These are phyloP conservation scores for Poeciliopsis retropinna DNA, from an alignment of 2,113 vertebrate genomes.

Conservation along the genomic window DNA sequence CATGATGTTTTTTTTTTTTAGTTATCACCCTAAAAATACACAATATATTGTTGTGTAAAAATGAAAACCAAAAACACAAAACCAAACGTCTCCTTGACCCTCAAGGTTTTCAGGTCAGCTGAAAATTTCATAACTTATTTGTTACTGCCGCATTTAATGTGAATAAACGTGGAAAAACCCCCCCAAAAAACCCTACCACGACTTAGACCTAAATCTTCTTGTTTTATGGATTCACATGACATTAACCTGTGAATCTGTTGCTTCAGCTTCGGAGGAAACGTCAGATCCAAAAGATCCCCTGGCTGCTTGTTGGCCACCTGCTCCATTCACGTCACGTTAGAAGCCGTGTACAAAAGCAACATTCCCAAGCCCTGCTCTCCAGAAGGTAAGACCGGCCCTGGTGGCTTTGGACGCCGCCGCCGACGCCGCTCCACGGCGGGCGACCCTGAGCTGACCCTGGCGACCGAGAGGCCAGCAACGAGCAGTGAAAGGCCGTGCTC, in stretches of 20 bases:
- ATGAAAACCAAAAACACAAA: background rate
- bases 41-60: background rate
- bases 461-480: constrained; percentile 19
- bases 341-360: constrained; percentile 78
- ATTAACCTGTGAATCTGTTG: background rate
- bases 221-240: background rate
- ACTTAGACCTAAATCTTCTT: too few relatives aligned
- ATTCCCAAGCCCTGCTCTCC: constrained; percentile 80
- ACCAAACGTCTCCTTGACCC: too few relatives aligned
- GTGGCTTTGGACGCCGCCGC: constrained; percentile 87
- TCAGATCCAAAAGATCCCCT: constrained; percentile 78
- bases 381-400: constrained; percentile 75
- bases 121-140: background rate
- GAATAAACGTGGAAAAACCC: background rate
- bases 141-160: background rate
- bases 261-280: constrained; percentile 19
- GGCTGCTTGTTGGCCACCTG: constrained; percentile 89
- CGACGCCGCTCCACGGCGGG: constrained; percentile 79
- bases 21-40: background rate
- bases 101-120: too few relatives aligned
- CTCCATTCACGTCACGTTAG: constrained; percentile 82
- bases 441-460: background rate
- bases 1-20: too few relatives aligned
- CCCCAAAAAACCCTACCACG: too few relatives aligned
- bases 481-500: constrained; percentile 12